phyloP scores from a whole-genome alignment of 2,888 invertebrate species.

The Nymphalis polychloros region DNA sequence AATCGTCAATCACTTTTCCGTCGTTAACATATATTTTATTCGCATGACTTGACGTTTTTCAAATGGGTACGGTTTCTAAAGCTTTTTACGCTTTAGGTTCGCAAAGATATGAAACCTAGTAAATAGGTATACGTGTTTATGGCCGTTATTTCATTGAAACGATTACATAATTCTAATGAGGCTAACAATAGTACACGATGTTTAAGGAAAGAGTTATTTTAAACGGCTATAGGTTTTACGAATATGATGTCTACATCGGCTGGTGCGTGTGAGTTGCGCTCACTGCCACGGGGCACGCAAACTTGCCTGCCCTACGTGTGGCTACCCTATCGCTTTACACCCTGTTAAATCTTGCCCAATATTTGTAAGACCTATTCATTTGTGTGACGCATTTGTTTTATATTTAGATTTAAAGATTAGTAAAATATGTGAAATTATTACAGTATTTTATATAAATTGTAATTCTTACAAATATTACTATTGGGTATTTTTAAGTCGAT shows the following conservation, averaged over 20 bases:
- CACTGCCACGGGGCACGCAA: constrained; percentile 64
- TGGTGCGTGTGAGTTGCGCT: constrained; percentile 54
- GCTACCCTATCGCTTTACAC: constrained; percentile 79
- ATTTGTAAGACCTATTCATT: constrained; percentile 78
- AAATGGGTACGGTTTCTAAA: constrained; percentile 6
- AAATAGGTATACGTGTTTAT: not conserved
- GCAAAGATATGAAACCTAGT: not conserved
- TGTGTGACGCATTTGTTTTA: constrained; percentile 67
- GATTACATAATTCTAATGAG: not conserved
- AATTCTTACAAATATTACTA: too few species aligned
- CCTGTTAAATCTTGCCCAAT: constrained; percentile 77
- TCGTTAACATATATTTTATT: constrained; percentile 21
- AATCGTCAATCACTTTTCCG: constrained; percentile 37
- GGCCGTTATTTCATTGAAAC: not conserved
- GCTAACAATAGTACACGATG: constrained; percentile 4
- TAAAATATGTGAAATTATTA: not conserved
- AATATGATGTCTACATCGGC: constrained; percentile 64
- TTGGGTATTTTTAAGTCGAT: too few species aligned
- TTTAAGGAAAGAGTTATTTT: constrained; percentile 7
- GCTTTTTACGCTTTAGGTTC: not conserved
- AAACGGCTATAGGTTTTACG: constrained; percentile 15
- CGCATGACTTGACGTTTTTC: constrained; percentile 8
- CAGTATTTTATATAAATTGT: too few species aligned
- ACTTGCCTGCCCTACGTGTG: constrained; percentile 64
- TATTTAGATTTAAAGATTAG: constrained; percentile 48